Percentiles rank a stretch among this genome's conserved stretches.
These are phyloP conservation scores for Wasmannia auropunctata DNA, from an alignment of 1,140 invertebrate species.

Conservation along the genomic window DNA sequence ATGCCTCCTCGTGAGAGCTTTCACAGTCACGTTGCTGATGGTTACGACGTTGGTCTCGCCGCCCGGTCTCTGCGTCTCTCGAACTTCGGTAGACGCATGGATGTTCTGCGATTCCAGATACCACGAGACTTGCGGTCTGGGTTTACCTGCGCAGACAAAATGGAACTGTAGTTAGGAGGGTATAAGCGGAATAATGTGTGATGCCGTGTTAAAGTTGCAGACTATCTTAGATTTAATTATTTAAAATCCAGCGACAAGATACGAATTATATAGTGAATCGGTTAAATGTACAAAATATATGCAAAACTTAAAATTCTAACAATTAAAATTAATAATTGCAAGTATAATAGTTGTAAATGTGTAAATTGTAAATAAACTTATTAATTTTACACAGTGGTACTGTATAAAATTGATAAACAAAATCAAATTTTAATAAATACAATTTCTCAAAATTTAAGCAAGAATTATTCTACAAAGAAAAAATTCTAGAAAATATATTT, in stretches of 20 bases:
- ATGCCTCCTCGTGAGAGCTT: slow-evolving; percentile 84
- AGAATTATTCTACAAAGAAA: background rate
- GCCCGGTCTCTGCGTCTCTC: slow-evolving; percentile 76
- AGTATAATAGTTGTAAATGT: background rate
- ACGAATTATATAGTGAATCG: background rate
- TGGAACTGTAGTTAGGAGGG: background rate
- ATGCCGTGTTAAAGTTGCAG: background rate
- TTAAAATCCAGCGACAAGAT: background rate
- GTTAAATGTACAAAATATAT: background rate
- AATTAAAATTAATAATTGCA: background rate
- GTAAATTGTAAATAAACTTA: background rate
- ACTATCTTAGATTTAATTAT: background rate
- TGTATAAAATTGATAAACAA: background rate
- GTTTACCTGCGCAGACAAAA: slow-evolving; percentile 84
- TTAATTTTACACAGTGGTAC: no score
- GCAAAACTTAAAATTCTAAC: background rate
- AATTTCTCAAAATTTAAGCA: background rate
- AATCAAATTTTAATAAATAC: background rate
- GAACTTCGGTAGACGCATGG: slow-evolving; percentile 84
- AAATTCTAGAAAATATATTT: no score
- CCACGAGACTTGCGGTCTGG: slow-evolving; percentile 87
- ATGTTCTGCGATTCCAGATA: slow-evolving; percentile 86
- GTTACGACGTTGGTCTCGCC: slow-evolving; percentile 83
- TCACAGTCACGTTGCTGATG: slow-evolving; percentile 85
- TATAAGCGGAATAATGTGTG: background rate